A percentile compares a stretch with the other conserved stretches of the same genome.
These are phyloP conservation scores for Sinonovacula constricta DNA, from an alignment of 1,140 invertebrate species.

Conservation along the genomic window DNA sequence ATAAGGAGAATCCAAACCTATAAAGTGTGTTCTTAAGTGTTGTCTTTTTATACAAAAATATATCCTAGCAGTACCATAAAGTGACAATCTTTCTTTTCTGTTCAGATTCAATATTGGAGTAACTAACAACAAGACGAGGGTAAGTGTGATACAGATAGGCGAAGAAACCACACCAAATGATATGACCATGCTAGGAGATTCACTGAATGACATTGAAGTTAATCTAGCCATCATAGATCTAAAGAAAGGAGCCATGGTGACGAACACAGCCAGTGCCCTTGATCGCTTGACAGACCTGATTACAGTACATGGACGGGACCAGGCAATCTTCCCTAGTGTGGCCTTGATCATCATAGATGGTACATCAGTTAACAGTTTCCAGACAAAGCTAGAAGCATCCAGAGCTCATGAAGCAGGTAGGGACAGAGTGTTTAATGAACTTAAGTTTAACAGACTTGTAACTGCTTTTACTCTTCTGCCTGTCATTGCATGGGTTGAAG, in stretches of 20 bases:
- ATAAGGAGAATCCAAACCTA: too few species aligned
- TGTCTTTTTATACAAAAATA: too few species aligned
- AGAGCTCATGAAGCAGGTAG: neutral
- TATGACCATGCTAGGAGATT: neutral
- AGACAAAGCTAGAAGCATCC: neutral
- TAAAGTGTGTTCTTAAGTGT: too few species aligned
- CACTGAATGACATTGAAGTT: neutral
- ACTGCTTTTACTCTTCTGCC: too few species aligned
- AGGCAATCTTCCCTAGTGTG: neutral
- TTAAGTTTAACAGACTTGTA: too few species aligned
- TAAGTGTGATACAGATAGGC: neutral
- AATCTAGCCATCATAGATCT: neutral
- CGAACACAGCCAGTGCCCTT: neutral
- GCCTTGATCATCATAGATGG: neutral
- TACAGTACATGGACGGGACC: neutral
- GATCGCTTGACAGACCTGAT: neutral
- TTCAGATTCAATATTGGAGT: neutral
- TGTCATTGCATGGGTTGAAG: too few species aligned
- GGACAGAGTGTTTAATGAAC: too few species aligned
- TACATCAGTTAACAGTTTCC: neutral
- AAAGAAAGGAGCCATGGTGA: neutral
- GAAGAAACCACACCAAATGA: neutral
- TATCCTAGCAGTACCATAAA: too few species aligned
- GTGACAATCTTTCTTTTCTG: too few species aligned
- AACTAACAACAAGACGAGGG: neutral